phyloP scores from a whole-genome alignment of 2,888 invertebrate species.

The Agelastica alni region DNA sequence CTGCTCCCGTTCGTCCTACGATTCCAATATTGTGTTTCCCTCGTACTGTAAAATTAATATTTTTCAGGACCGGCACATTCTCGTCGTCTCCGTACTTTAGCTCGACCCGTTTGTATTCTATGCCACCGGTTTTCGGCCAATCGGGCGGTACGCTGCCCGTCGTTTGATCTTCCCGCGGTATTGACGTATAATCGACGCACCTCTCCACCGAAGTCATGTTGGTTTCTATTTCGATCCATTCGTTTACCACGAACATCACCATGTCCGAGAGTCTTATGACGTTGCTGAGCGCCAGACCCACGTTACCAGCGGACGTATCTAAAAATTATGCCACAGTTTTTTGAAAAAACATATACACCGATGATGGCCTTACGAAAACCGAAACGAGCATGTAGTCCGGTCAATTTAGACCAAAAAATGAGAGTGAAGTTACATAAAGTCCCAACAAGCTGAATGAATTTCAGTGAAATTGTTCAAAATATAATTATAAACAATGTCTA shows the following conservation, averaged over 20 bases:
- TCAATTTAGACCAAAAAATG: too few relatives aligned
- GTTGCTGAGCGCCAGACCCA: conserved; percentile 53
- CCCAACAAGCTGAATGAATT: too few relatives aligned
- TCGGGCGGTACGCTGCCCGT: conserved; percentile 39
- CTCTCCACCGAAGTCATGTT: conserved; percentile 91
- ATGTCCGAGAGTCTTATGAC: conserved; percentile 55
- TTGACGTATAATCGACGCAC: conserved; percentile 75
- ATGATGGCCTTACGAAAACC: too few relatives aligned
- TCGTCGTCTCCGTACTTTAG: conserved; percentile 66
- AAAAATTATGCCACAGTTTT: too few relatives aligned
- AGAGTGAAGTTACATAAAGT: too few relatives aligned
- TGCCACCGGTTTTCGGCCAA: conserved; percentile 65
- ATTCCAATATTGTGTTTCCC: conserved; percentile 17
- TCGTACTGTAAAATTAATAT: conserved; percentile 20
- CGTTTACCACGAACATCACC: conserved; percentile 84
- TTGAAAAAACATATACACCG: too few relatives aligned
- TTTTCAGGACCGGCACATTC: conserved; percentile 52
- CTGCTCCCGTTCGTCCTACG: conserved; percentile 23
- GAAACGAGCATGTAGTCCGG: too few relatives aligned
- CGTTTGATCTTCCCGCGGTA: conserved; percentile 61
- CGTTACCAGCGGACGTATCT: conserved; percentile 51
- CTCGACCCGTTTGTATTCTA: conserved; percentile 62
- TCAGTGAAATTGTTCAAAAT: too few relatives aligned
- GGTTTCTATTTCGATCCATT: conserved; percentile 60
- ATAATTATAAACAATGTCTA: too few relatives aligned